Conservation (phyloP, 2,113 vertebrate genomes). For the Eudorcas thomsonii region DNA sequence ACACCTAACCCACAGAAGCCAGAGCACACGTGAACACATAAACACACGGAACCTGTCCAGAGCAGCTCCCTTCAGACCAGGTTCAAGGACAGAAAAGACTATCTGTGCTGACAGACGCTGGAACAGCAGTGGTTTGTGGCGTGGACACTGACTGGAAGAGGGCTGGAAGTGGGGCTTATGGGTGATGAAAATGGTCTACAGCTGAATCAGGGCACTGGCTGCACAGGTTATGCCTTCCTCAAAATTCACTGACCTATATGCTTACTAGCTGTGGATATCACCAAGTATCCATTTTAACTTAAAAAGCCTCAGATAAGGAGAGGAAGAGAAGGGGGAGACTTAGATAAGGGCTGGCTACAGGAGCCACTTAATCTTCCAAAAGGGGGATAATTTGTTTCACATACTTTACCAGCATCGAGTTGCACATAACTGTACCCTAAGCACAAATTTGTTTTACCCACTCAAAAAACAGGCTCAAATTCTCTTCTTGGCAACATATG, state of each 20-base stretch:
- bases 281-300: not conserved
- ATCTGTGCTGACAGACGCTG: not conserved
- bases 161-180: not conserved
- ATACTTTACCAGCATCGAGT: slow-evolving; percentile 1
- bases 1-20: not conserved
- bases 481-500: not conserved
- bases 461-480: not conserved
- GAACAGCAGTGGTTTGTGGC: not conserved
- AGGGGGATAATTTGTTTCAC: slow-evolving; percentile 15
- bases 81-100: not conserved
- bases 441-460: slow-evolving; percentile 28
- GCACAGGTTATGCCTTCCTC: not conserved
- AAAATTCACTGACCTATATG: not conserved
- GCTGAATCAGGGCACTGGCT: not conserved
- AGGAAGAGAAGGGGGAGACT: not conserved
- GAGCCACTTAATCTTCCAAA: slow-evolving; percentile 1
- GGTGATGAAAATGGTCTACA: not conserved
- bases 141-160: not conserved
- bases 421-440: not conserved
- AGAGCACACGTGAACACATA: accelerated
- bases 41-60: not conserved
- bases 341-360: not conserved
- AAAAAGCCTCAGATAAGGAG: not conserved
- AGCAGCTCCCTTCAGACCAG: not conserved
- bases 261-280: not conserved